Evolutionary conservation across 1,140 invertebrate species (phyloP).

Genomic region (Heliconius hermathena): DNA sequence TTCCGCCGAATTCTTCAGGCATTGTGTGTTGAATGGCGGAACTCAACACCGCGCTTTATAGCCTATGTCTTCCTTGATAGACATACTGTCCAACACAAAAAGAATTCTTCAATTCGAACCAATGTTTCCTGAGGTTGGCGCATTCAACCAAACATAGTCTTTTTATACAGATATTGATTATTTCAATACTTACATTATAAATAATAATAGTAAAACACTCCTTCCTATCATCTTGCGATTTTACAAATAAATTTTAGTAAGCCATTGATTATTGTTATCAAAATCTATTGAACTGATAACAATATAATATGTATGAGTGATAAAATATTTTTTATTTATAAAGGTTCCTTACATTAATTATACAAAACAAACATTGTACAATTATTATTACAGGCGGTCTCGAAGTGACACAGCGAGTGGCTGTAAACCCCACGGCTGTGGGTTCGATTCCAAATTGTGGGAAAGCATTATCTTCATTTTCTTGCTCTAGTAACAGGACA

Average conservation of each 20-base stretch:
- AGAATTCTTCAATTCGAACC: not conserved
- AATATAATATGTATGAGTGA: not conserved
- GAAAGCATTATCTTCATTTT: not conserved
- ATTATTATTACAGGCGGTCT: too few relatives aligned
- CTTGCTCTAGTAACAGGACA: not conserved
- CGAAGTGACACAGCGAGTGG: too few relatives aligned
- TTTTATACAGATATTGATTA: not conserved
- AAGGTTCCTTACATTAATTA: not conserved
- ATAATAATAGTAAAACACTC: slow-evolving; percentile 19
- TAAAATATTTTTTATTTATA: not conserved
- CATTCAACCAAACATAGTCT: not conserved
- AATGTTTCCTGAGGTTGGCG: not conserved
- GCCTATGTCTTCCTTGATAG: too few relatives aligned
- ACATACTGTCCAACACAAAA: too few relatives aligned
- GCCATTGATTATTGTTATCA: slow-evolving; percentile 9
- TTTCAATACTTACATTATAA: slow-evolving; percentile 32
- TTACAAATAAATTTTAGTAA: slow-evolving; percentile 6
- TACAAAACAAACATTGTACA: too few relatives aligned
- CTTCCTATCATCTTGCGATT: slow-evolving; percentile 22
- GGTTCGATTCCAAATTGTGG: not conserved
- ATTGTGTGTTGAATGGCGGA: too few relatives aligned
- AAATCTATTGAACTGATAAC: slow-evolving; percentile 15
- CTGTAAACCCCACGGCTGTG: not conserved
- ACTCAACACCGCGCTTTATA: too few relatives aligned
- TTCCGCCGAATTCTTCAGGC: too few relatives aligned